phyloP scores from a whole-genome alignment of 1,140 invertebrate genomes.

The Hycleus cichorii region DNA sequence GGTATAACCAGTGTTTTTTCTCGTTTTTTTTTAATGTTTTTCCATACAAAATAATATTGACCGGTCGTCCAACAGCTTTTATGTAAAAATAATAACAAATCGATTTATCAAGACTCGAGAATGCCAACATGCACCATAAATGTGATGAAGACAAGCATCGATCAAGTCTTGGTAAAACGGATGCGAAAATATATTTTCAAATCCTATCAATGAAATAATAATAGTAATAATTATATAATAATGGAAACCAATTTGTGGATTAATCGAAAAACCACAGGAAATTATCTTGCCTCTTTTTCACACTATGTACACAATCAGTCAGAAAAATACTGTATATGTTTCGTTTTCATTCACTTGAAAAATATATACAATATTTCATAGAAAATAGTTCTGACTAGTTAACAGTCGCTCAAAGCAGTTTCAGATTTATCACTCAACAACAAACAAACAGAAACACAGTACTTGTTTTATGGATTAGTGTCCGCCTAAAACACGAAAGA shows the following conservation, averaged over 20 bases:
- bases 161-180: too few relatives aligned
- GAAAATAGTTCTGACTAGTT: conserved; percentile 27
- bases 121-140: too few relatives aligned
- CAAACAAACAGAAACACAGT: not conserved
- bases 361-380: conserved; percentile 33
- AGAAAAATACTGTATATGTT: conserved; percentile 36
- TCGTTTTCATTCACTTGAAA: conserved; percentile 10
- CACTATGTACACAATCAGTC: conserved; percentile 27
- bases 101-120: not conserved
- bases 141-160: too few relatives aligned
- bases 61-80: conserved; percentile 14
- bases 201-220: too few relatives aligned
- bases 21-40: not conserved
- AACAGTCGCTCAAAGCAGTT: conserved; percentile 31
- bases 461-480: not conserved
- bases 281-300: not conserved
- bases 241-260: too few relatives aligned
- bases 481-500: conserved; percentile 3
- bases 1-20: conserved; percentile 7
- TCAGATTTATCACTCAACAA: conserved; percentile 19
- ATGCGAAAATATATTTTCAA: too few relatives aligned
- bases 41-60: conserved; percentile 15
- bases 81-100: not conserved
- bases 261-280: not conserved
- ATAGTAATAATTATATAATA: too few relatives aligned